Percentiles rank a stretch among this genome's conserved stretches.
These are phyloP conservation scores for Lepus townsendii DNA, from an alignment of 2,797 vertebrate species.

Conservation along the genomic window DNA sequence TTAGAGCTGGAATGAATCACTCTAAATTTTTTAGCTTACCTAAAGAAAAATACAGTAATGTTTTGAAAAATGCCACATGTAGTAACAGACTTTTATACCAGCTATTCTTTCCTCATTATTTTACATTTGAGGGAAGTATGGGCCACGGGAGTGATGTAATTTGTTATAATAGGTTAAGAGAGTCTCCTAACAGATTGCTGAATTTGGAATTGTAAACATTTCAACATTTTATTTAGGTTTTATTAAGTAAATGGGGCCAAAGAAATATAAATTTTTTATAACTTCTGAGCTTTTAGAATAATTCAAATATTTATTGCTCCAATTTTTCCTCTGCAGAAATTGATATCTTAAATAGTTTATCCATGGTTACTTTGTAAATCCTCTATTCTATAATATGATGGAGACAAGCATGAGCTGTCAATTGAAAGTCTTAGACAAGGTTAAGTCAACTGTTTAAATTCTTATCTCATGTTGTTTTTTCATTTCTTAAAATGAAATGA, in stretches of 20 bases:
- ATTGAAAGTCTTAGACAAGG: not conserved
- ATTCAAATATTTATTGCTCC: constrained; percentile 14
- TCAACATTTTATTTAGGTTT: constrained; percentile 46
- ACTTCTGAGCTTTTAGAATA: not conserved
- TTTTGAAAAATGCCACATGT: not conserved
- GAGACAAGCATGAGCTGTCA: not conserved
- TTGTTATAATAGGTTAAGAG: constrained; percentile 38
- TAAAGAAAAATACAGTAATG: not conserved
- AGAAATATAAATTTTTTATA: not conserved
- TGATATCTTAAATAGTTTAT: not conserved
- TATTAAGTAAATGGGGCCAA: constrained; percentile 1
- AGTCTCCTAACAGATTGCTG: not conserved
- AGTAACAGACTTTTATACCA: not conserved
- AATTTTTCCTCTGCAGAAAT: not conserved
- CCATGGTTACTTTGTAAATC: not conserved
- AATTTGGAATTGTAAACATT: constrained; percentile 5
- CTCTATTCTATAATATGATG: not conserved
- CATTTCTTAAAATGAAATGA: constrained; percentile 46
- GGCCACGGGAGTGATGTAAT: not conserved
- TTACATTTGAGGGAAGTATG: not conserved
- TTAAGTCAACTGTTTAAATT: not conserved
- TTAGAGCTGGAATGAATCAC: not conserved
- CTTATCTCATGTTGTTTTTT: not conserved
- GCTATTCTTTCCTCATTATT: not conserved
- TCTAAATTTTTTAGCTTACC: not conserved